phyloP scores from a whole-genome alignment of 2,113 vertebrate species.

The Damaliscus lunatus region DNA sequence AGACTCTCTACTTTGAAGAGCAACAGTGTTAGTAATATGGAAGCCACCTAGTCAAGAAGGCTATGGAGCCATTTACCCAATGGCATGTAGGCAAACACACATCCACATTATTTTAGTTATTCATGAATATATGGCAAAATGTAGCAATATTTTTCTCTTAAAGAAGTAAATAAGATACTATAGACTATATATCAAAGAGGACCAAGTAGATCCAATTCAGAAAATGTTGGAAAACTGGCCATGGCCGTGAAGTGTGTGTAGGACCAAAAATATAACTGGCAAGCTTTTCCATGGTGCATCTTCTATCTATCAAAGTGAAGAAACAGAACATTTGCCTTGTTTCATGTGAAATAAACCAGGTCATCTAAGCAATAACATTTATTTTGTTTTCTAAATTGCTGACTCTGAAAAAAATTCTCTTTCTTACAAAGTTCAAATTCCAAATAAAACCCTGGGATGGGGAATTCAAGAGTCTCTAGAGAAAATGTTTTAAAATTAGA shows the following conservation, averaged over 20 bases:
- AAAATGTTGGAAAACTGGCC: not conserved
- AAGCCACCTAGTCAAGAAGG: not conserved
- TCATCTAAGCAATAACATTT: conserved; percentile 49
- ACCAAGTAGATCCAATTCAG: not conserved
- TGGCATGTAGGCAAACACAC: not conserved
- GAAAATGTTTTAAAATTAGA: conserved; percentile 53
- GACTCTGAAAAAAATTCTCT: conserved; percentile 37
- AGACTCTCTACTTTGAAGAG: not conserved
- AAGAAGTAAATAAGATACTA: not conserved
- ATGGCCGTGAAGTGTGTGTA: not conserved
- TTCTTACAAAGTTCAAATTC: conserved; percentile 67
- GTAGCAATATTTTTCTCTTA: not conserved
- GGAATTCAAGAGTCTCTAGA: conserved; percentile 50
- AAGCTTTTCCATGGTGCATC: not conserved
- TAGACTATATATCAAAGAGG: not conserved
- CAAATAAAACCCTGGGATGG: conserved; percentile 50
- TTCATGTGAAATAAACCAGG: conserved; percentile 51
- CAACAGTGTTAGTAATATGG: not conserved
- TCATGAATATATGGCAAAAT: not conserved
- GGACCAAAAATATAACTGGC: not conserved
- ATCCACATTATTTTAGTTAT: not conserved
- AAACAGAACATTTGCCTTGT: conserved; percentile 7
- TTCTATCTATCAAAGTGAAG: not conserved
- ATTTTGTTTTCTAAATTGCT: conserved; percentile 66
- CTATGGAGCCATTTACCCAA: not conserved